phyloP scores from a whole-genome alignment of 2,888 invertebrate genomes.

The Himalopsyche anomala region DNA sequence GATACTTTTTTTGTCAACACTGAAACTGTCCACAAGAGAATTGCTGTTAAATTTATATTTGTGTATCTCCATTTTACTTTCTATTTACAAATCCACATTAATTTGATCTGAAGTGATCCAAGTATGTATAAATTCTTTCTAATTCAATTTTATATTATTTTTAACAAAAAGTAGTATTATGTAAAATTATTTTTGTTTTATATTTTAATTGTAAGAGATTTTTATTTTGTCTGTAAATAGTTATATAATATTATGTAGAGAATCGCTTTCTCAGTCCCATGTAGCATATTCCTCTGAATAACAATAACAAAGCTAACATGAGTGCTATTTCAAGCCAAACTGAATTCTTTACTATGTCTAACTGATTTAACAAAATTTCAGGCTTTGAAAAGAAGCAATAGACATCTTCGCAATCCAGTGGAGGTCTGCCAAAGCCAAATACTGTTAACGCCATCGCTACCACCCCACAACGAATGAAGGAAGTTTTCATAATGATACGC shows the following conservation, averaged over 20 bases:
- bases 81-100: too few species aligned
- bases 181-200: too few species aligned
- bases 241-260: constrained; percentile 70
- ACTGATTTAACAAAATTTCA: constrained; percentile 78
- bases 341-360: constrained; percentile 78
- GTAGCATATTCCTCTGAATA: constrained; percentile 78
- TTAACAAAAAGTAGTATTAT: too few species aligned
- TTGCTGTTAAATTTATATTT: too few species aligned
- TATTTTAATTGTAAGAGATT: not conserved
- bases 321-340: constrained; percentile 77
- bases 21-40: too few species aligned
- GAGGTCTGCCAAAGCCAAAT: constrained; percentile 79
- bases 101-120: too few species aligned
- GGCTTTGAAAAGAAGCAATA: constrained; percentile 83
- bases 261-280: constrained; percentile 78
- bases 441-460: constrained; percentile 80
- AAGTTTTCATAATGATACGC: constrained; percentile 80
- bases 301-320: constrained; percentile 75
- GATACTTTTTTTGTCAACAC: too few species aligned
- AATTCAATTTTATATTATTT: not conserved
- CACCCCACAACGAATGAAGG: constrained; percentile 81
- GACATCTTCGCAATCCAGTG: constrained; percentile 77
- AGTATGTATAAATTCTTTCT: not conserved
- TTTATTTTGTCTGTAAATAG: constrained; percentile 32
- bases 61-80: too few species aligned